These are phyloP conservation scores for Melanostoma mellinum DNA, from an alignment of 2,888 invertebrate species.

Conservation along the genomic window DNA sequence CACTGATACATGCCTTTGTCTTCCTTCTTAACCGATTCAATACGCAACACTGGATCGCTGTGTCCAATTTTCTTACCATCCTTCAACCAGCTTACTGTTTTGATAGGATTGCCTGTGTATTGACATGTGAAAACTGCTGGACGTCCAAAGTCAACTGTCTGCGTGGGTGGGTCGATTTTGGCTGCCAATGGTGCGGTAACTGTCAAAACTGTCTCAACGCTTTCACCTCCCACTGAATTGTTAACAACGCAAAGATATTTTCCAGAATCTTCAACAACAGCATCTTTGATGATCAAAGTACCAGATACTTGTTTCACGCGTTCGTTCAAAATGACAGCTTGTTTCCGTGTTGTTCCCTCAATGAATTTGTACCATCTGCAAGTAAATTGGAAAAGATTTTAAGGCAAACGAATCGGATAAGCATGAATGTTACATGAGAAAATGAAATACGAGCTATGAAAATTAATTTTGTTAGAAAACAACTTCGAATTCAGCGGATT, in stretches of 20 bases:
- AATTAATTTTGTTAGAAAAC: slow-evolving; percentile 12
- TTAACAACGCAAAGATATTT: slow-evolving; percentile 97
- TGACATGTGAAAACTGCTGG: slow-evolving; percentile 96
- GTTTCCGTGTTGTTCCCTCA: slow-evolving; percentile 92
- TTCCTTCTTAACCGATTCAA: slow-evolving; percentile 95
- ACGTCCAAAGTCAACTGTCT: slow-evolving; percentile 96
- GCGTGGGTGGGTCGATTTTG: slow-evolving; percentile 93
- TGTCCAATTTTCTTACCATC: slow-evolving; percentile 94
- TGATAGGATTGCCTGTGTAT: slow-evolving; percentile 94
- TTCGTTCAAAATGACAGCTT: slow-evolving; percentile 94
- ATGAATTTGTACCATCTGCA: slow-evolving; percentile 97
- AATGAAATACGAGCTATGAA: slow-evolving; percentile 62
- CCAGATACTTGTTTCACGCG: slow-evolving; percentile 96
- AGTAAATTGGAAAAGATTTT: slow-evolving; percentile 76
- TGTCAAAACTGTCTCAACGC: slow-evolving; percentile 94
- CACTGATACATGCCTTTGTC: slow-evolving; percentile 99
- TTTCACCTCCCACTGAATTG: slow-evolving; percentile 96
- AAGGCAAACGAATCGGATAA: not conserved
- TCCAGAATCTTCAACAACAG: slow-evolving; percentile 95
- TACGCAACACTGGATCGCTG: slow-evolving; percentile 90
- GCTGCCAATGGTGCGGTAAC: slow-evolving; percentile 95
- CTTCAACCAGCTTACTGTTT: slow-evolving; percentile 95
- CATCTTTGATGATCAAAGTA: slow-evolving; percentile 95
- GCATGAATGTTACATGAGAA: slow-evolving; percentile 41
- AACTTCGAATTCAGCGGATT: slow-evolving; percentile 1